phyloP scores from a whole-genome alignment of 2,113 vertebrate species.

The Tachuris rubrigastra region DNA sequence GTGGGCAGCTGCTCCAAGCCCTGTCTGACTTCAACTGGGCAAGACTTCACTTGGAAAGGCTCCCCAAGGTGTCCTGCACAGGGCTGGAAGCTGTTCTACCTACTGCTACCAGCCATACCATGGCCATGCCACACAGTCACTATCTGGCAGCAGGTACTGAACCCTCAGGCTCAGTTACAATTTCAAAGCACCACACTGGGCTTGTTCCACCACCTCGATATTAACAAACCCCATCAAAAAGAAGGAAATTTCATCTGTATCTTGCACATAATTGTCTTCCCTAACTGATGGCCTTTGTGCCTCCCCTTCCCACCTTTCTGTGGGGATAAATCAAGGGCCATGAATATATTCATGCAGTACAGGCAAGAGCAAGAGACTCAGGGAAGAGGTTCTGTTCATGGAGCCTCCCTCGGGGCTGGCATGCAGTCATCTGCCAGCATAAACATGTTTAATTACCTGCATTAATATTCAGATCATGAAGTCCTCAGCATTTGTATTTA shows the following conservation, averaged over 20 bases:
- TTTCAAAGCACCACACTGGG: neutral
- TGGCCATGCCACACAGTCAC: rapidly evolving
- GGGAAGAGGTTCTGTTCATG: neutral
- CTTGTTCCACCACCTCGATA: neutral
- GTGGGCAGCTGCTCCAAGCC: neutral
- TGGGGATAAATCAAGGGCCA: neutral
- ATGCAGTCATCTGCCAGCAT: neutral
- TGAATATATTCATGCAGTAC: neutral
- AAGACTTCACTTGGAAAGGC: neutral
- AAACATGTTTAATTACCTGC: neutral
- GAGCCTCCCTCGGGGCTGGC: neutral
- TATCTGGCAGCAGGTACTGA: neutral
- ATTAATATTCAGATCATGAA: conserved; percentile 22
- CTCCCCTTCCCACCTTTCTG: neutral
- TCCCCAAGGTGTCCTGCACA: neutral
- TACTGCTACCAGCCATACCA: rapidly evolving
- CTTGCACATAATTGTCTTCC: neutral
- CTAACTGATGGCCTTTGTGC: neutral
- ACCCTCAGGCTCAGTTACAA: neutral
- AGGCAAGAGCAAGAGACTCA: neutral
- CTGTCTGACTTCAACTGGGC: neutral
- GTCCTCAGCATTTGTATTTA: neutral
- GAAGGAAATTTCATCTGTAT: neutral
- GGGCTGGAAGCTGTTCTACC: neutral
- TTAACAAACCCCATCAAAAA: neutral